Evolutionary conservation across 2,113 vertebrate genomes (phyloP).

Genomic region (Syrrhaptes paradoxus): DNA sequence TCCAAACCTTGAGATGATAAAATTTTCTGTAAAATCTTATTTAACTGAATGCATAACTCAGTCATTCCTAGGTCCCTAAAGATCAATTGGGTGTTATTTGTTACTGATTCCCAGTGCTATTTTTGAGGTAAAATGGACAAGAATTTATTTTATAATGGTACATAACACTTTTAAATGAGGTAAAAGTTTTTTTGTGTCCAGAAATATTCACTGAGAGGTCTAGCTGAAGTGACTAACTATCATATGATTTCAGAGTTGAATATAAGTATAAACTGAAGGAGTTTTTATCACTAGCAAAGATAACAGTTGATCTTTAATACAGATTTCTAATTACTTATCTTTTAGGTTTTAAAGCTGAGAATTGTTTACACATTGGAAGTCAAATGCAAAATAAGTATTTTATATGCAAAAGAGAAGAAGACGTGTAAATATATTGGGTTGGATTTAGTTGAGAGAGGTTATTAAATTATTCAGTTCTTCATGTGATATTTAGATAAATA

Average conservation of each 20-base stretch:
- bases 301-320: not conserved
- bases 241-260: not conserved
- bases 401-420: not conserved
- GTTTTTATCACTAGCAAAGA: not conserved
- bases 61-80: not conserved
- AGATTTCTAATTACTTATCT: slow-evolving; percentile 22
- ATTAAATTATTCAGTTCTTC: slow-evolving; percentile 67
- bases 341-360: slow-evolving; percentile 23
- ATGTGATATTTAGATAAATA: slow-evolving; percentile 69
- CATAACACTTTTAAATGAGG: not conserved
- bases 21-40: not conserved
- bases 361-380: slow-evolving; percentile 19
- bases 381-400: slow-evolving; percentile 37
- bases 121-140: not conserved
- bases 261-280: not conserved
- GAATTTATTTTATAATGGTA: not conserved
- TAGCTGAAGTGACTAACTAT: not conserved
- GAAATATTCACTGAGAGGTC: not conserved
- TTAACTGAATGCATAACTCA: not conserved
- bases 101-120: not conserved
- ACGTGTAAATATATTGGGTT: not conserved
- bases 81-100: not conserved
- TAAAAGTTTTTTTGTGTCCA: not conserved
- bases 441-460: slow-evolving; percentile 39
- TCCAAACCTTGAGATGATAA: not conserved